Conservation (phyloP, 1,140 invertebrate genomes). For the Thaumatotibia leucotreta region DNA sequence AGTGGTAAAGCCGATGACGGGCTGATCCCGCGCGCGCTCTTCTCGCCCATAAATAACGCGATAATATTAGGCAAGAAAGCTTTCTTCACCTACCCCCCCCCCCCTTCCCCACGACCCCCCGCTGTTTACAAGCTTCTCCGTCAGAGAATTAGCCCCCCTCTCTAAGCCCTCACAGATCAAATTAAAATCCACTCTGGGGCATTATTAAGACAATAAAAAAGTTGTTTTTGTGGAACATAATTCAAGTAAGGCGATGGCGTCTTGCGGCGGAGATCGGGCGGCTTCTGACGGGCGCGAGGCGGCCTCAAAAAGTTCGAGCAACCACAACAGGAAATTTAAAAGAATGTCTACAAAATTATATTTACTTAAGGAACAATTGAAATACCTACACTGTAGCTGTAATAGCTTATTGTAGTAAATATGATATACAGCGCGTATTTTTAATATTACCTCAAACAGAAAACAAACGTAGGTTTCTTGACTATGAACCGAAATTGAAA, state of each 20-base stretch:
- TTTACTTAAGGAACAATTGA: no score
- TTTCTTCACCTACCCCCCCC: not conserved
- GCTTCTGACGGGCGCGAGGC: not conserved
- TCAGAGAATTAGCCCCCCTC: not conserved
- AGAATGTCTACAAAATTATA: no score
- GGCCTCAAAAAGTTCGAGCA: not conserved
- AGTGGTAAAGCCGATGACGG: not conserved
- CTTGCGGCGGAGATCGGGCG: not conserved
- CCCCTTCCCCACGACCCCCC: not conserved
- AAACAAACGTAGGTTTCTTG: no score
- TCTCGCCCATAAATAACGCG: not conserved
- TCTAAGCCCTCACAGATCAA: not conserved
- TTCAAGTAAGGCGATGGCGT: not conserved
- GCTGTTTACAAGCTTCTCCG: not conserved
- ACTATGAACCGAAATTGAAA: no score
- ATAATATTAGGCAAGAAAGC: not conserved
- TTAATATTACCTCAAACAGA: no score
- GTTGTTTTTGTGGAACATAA: conserved; percentile 1
- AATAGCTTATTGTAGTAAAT: no score
- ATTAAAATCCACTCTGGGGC: not conserved
- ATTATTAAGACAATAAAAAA: conserved; percentile 14
- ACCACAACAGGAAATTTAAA: not conserved
- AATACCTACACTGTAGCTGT: no score
- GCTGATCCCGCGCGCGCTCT: not conserved
- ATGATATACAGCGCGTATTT: no score